Conservation (phyloP, 2,888 invertebrate species). For the Volucella inanis region DNA sequence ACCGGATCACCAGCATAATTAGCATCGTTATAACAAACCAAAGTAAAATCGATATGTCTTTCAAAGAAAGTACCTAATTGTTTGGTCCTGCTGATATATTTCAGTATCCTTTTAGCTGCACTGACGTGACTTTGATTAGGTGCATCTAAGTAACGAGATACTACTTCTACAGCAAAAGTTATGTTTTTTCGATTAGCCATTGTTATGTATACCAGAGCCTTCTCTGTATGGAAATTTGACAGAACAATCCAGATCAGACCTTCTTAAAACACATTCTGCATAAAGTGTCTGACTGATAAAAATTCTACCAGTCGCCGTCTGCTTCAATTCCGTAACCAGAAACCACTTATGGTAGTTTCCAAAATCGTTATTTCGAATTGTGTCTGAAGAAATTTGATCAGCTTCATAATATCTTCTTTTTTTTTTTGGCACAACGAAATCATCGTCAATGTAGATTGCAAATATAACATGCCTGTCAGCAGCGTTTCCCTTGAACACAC, state of each 20-base stretch:
- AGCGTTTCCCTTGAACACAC: no score
- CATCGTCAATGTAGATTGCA: conserved; percentile 77
- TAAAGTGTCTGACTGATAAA: no score
- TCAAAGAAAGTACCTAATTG: no score
- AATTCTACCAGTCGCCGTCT: conserved; percentile 61
- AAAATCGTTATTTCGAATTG: conserved; percentile 36
- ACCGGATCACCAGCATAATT: no score
- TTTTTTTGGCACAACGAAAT: conserved; percentile 70
- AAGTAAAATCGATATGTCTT: no score
- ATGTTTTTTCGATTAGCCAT: not conserved
- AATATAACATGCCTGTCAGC: conserved; percentile 72
- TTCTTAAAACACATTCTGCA: conserved; percentile 54
- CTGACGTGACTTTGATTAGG: no score
- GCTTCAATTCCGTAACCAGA: conserved; percentile 24
- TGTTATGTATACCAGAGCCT: no score
- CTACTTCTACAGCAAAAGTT: not conserved
- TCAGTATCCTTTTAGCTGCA: no score
- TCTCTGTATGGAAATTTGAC: no score
- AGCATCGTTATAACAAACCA: no score
- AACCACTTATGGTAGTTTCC: conserved; percentile 23
- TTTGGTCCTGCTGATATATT: no score
- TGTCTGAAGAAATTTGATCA: no score
- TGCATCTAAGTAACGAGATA: not conserved
- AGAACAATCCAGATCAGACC: conserved; percentile 70
- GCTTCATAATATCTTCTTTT: conserved; percentile 29